Base-by-base conservation (phyloP, 2,888 invertebrate species). In the Azorinus chamasolen region DNA sequence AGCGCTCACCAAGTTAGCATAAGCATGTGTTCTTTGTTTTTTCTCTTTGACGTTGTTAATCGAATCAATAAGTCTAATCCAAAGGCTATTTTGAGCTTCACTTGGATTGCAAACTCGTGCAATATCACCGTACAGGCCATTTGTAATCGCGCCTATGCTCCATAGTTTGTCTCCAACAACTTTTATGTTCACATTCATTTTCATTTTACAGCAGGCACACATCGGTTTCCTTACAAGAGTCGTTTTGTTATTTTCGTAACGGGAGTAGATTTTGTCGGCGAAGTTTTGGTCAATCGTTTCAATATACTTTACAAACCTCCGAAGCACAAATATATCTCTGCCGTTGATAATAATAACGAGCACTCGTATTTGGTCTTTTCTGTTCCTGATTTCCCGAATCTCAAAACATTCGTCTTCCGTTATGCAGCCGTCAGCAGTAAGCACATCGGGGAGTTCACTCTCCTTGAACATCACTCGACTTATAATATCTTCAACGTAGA, bases 281-380 rank as follows among this genome's bases (percentile, higher is more conserved):
- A 51, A 27, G 6, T 24, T 18, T 51, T 22, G 2, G 10, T 51
- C 16, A n/a, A 25, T 16, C n/a, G 24, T n/a, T 24, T 22, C 51
- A 14, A 51, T 24, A 2, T 14, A 12, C 6, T 18, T 12, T 1
- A 51, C 20, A 25, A 51, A 51, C 1, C 2, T 51, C 27, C 16
- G 16, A 12, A 51, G n/a, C 16, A 51, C n/a, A 8, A 6, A 16
- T 14, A 25, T 10, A 24, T 51, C 51, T 25, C 51, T 51, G 1
- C 25, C 12, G 24, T n/a, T 51, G 3, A 51, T 25, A 1, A 51
- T 1, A 22, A n/a, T 10, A 16, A 51, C 10, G 12, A 25, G 12
- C 2, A 51, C 16, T 16, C 51, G 51, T 10, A 51, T 25, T 51
- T 51, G 51, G 10, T 51, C 51, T 25, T 51, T 51, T 14, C 51